Evolutionary conservation across 2,797 vertebrate species (phyloP).

Genomic region (Girardinus metallicus): DNA sequence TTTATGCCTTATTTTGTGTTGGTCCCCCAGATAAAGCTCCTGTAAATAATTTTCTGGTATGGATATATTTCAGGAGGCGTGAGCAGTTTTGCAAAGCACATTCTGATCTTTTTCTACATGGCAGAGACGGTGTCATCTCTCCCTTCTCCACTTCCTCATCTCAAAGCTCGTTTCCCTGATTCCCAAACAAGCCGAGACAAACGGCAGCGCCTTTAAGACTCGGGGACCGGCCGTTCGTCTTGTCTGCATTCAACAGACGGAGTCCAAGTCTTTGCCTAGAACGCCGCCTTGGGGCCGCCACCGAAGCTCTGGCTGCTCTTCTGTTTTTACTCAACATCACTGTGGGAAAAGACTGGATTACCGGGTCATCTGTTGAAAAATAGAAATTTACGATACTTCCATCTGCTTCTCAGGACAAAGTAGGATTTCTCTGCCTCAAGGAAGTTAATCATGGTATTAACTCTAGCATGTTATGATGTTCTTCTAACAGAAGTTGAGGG

Average conservation of each 20-base stretch:
- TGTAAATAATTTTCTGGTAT: background rate
- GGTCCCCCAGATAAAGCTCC: background rate
- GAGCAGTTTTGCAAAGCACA: background rate
- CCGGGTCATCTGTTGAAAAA: constrained; percentile 46
- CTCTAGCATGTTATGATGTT: constrained; percentile 11
- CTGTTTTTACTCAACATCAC: constrained; percentile 25
- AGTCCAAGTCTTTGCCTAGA: constrained; percentile 44
- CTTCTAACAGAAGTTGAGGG: constrained; percentile 44
- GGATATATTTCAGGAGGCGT: background rate
- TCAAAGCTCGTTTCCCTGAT: constrained; percentile 41
- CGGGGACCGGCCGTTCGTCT: constrained; percentile 45
- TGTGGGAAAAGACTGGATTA: constrained; percentile 23
- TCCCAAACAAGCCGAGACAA: constrained; percentile 61
- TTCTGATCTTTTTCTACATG: background rate
- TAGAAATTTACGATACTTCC: constrained; percentile 19
- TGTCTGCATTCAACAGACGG: constrained; percentile 61
- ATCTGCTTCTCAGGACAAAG: background rate
- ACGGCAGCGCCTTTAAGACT: constrained; percentile 60
- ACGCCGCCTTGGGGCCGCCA: constrained; percentile 46
- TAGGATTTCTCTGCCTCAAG: constrained; percentile 17
- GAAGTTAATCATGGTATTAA: constrained; percentile 39
- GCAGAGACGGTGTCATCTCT: constrained; percentile 12
- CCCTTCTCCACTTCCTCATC: constrained; percentile 22
- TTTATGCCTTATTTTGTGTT: background rate
- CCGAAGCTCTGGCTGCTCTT: constrained; percentile 22